These are phyloP conservation scores for Archilochus colubris DNA, from an alignment of 2,113 vertebrate species.

Conservation along the genomic window DNA sequence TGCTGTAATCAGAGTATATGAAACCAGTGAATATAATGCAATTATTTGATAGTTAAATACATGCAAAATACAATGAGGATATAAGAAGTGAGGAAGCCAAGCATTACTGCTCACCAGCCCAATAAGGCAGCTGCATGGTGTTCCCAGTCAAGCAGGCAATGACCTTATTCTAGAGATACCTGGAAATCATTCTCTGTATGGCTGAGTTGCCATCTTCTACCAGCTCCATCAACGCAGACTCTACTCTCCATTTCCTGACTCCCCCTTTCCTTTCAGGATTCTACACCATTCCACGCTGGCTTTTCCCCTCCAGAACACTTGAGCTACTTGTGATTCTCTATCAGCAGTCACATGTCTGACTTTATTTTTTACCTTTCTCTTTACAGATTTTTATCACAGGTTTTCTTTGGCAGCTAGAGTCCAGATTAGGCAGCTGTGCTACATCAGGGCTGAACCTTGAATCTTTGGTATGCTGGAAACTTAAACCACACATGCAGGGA, in stretches of 20 bases:
- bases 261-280: background rate
- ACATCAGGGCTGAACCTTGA: background rate
- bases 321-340: background rate
- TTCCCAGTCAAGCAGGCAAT: background rate
- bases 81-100: background rate
- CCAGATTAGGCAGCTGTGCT: background rate
- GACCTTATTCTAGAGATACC: background rate
- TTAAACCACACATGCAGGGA: background rate
- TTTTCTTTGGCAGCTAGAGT: background rate
- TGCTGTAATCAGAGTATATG: background rate
- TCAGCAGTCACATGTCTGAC: background rate
- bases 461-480: background rate
- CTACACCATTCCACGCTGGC: background rate
- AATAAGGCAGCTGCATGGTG: background rate
- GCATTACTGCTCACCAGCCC: background rate
- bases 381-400: background rate
- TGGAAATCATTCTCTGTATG: background rate
- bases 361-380: background rate
- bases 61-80: background rate
- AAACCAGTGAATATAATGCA: background rate
- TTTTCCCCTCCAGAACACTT: background rate
- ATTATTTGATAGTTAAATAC: background rate
- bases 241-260: background rate
- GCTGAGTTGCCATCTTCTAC: background rate
- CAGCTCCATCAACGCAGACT: background rate